Evolutionary conservation across 2,113 vertebrate genomes (phyloP), one percentile per base, ranked within the genome.

Genomic region (Xyrauchen texanus): DNA sequence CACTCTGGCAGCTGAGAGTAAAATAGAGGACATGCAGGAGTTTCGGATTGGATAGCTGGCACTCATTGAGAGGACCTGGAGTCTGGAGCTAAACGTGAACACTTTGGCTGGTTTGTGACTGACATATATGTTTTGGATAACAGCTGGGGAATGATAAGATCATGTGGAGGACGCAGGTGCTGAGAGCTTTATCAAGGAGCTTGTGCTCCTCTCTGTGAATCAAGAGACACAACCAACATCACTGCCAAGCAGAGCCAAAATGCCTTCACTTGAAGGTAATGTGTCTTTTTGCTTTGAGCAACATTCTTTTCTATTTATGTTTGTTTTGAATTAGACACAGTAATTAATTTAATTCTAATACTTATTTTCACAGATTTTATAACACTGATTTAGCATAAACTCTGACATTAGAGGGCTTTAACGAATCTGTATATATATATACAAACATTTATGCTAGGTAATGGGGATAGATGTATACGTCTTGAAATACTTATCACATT

Each of bases 261-360:
- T 82, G 73, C 69, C 78, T 57, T 84, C 75, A 64, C 77, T 66
- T 81, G 71, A 84, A 84, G 86, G 86, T 88, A 82, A 81, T 47
- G 83, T 55, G 42, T 44, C 13, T 61, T 21, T 52, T 21, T 47
- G 6, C 16, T 11, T 63, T 58, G 9, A 49, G 10, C 12, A 34
- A 45, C 47, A n/a, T 13, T 34, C 4, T 16, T 68, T 68, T 60
- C 13, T 12, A 16, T 46, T 8, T 15, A n/a, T n/a, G 8, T 34
- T 53, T 16, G 42, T 21, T 10, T 57, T 34, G 21, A 34, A 34
- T 3, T 34, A 34, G 21, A 34, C 21, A 34, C 21, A 44, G 11
- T 1, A 55, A 46, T 53, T 6, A 34, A 55, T 55, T 4, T 42
- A 8, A 51, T 52, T 68, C 3, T 16, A 49, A 67, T 68, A 68